Base-by-base conservation (phyloP, 2,797 vertebrate genomes). In the Pseudomugil gertrudae region DNA sequence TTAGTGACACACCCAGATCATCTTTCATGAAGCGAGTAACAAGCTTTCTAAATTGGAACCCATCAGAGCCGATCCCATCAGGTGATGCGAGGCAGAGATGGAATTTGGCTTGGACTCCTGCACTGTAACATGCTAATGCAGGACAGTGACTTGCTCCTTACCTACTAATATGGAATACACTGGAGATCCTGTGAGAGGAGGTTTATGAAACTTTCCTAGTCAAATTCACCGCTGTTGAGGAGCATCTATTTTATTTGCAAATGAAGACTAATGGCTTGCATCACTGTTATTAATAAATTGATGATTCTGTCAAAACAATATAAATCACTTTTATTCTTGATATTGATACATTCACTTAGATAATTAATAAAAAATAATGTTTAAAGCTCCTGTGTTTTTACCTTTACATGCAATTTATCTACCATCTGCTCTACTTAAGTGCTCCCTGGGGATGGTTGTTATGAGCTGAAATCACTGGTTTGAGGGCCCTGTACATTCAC, bases 361-460 rank as follows among this genome's bases (percentile, higher is more conserved):
- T 97, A 98, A 97, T 97, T 98, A 94, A 97, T 97, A 95, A 95
- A 96, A 96, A 96, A 95, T n/a, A n/a, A 95, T 94, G n/a, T 92
- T 95, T 95, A 96, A 96, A 96, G 95, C 94, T 96, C 95, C 94
- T 94, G 95, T 95, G 95, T 96, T 95, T 94, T 92, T 84, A 90
- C 94, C 91, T 94, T 95, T 95, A 95, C 94, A 95, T 89, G 92
- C 95, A 96, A 96, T 97, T 98, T 98, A 96, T 95, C 95, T 95
- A 94, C 97, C 98, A 98, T 98, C 97, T 99, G 97, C 94, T 98
- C 94, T 94, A 95, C 94, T 95, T 96, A 70, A 95, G 92, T 93
- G 94, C 94, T 95, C 96, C 95, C 91, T 92, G 95, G 38, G 95
- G 94, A 87, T 90, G 92, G 89, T 94, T 90, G 92, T 96, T 95